Evolutionary conservation across 2,888 invertebrate genomes (phyloP), one percentile per base, ranked within the genome.

Genomic region (Lysandra coridon): DNA sequence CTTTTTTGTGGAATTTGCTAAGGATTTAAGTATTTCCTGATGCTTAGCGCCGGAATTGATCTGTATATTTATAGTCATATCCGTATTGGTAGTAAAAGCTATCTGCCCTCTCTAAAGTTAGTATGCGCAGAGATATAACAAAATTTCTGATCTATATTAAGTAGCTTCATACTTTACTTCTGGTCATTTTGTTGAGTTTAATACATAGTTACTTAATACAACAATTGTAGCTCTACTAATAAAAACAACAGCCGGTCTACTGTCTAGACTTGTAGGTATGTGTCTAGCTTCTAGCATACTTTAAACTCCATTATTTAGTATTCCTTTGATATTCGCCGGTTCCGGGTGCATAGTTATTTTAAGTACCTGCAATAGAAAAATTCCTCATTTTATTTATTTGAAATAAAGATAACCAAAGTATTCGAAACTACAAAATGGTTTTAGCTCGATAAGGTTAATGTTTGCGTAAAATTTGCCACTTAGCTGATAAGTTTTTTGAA

Each of bases 401-500:
- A 69, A 69, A 69, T 69, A 69, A 69, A 69, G 69, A 69, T 69
- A 69, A 69, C 14, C 69, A 69, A 69, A 69, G 5, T 69, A 69
- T 69, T 69, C 14, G 37, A 69, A 37, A 69, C 69, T 33, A 69
- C 69, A 69, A 69, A 69, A 69, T 14, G 14, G 69, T 37, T 69
- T 69, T 69, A 69, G 69, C 1, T 37, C 33, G 69, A 69, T 69
- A 69, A 69, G 33, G 14, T 69, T 69, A 69, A 69, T 69, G 64
- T 69, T 33, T 69, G 69, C 69, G 69, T 17, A 69, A 69, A 69
- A 69, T 69, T 69, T 69, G 69, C 69, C 69, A 69, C 69, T 69
- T 17, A 14, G 33, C 69, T 37, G 69, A 69, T 69, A 69, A 12
- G 64, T 30, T 5, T 2, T 64, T 64, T 37, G 33, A 37, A 14